A percentile compares a stretch with the other conserved stretches of the same genome.
These are phyloP conservation scores for Solea senegalensis DNA, from an alignment of 2,113 vertebrate species.

Conservation along the genomic window DNA sequence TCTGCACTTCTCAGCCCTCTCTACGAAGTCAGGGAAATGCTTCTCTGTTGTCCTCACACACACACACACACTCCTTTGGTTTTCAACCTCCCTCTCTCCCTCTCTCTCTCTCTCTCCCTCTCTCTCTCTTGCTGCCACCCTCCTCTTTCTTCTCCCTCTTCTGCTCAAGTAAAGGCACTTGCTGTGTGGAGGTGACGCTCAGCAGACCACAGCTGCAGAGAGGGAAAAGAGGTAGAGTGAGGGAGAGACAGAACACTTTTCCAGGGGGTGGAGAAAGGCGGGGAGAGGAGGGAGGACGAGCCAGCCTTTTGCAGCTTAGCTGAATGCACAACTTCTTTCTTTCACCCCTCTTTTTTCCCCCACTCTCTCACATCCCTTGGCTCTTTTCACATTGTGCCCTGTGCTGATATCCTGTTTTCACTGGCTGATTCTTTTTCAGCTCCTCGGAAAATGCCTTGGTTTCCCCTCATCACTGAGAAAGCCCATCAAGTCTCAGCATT, in stretches of 20 bases:
- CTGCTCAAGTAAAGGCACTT: slow-evolving; percentile 75
- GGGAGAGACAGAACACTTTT: slow-evolving; percentile 54
- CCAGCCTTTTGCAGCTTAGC: slow-evolving; percentile 66
- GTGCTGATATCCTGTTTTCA: slow-evolving; percentile 58
- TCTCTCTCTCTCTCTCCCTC: slow-evolving; percentile 10
- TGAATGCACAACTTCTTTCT: slow-evolving; percentile 77
- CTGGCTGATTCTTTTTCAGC: slow-evolving; percentile 33
- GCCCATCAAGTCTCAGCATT: slow-evolving; percentile 13
- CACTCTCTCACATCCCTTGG: slow-evolving; percentile 14
- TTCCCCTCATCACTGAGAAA: slow-evolving; percentile 31
- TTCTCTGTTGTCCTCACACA: slow-evolving; percentile 34
- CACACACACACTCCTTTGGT: slow-evolving; percentile 40
- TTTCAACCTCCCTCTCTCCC: neutral
- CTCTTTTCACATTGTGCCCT: slow-evolving; percentile 56
- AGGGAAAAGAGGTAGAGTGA: slow-evolving; percentile 51
- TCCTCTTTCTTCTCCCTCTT: slow-evolving; percentile 56
- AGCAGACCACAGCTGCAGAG: slow-evolving; percentile 78
- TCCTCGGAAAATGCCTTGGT: slow-evolving; percentile 24
- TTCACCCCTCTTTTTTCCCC: slow-evolving; percentile 37
- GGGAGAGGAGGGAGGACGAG: slow-evolving; percentile 40
- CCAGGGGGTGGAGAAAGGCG: slow-evolving; percentile 63
- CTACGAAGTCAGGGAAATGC: slow-evolving; percentile 49
- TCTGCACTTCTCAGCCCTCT: slow-evolving; percentile 43
- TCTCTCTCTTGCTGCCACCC: slow-evolving; percentile 38
- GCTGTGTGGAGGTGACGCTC: slow-evolving; percentile 75